These are phyloP conservation scores for Sebastes schlegelii DNA, from an alignment of 2,113 vertebrate species.

Conservation along the genomic window DNA sequence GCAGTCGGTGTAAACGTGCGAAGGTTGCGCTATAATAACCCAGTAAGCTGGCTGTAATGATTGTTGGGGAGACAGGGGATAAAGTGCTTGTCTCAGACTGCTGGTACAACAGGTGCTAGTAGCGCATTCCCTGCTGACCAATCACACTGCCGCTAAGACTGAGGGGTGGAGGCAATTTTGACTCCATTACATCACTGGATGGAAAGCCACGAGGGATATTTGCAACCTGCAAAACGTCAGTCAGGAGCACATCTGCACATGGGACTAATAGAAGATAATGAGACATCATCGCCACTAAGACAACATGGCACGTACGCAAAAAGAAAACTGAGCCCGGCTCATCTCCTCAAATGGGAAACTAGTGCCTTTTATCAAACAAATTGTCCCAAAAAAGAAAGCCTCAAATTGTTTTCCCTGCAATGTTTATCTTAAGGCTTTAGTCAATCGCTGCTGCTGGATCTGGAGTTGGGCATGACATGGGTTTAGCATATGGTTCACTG, in stretches of 20 bases:
- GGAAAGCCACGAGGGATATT: constrained; percentile 53
- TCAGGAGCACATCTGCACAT: constrained; percentile 61
- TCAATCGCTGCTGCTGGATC: constrained; percentile 71
- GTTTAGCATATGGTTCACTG: constrained; percentile 81
- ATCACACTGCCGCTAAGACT: constrained; percentile 32
- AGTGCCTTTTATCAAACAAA: constrained; percentile 75
- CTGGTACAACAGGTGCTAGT: constrained; percentile 78
- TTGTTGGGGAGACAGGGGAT: constrained; percentile 81
- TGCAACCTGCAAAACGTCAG: constrained; percentile 60
- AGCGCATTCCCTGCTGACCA: constrained; percentile 61
- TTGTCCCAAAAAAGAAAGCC: constrained; percentile 72
- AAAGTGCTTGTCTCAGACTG: constrained; percentile 77
- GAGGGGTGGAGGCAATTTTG: constrained; percentile 51
- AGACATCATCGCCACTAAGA: constrained; percentile 66
- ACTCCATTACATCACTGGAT: constrained; percentile 52
- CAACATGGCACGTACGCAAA: constrained; percentile 60
- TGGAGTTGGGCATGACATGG: constrained; percentile 75
- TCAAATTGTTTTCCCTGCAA: constrained; percentile 73
- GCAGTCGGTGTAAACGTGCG: constrained; percentile 78
- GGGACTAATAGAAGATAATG: constrained; percentile 75
- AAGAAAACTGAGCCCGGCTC: constrained; percentile 60
- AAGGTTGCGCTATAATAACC: constrained; percentile 79
- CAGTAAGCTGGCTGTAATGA: constrained; percentile 80
- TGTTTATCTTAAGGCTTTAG: constrained; percentile 82
- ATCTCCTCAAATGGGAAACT: constrained; percentile 55